Base-by-base conservation (phyloP, 2,888 invertebrate genomes). In the Scaptomyza tumidula region DNA sequence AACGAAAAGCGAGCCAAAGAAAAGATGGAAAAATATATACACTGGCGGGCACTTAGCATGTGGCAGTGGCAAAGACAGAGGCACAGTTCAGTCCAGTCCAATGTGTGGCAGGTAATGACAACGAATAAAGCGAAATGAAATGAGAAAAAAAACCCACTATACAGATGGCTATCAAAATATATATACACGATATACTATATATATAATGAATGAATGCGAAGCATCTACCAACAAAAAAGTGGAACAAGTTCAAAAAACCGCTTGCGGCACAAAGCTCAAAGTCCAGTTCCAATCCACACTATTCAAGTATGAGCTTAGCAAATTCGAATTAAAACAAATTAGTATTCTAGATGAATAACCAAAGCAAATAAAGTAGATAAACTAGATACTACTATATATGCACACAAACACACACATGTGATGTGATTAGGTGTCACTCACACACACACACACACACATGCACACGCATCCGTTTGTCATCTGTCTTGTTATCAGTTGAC, bases 401-500 rank as follows among this genome's bases (percentile, higher is more conserved):
- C n/a, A 37, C n/a, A n/a, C n/a, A 16, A 14, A 39, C 39, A 39
- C n/a, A 16, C 39, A 39, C 39, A 39, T 39, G 14, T 39, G n/a
- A 14, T 14, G 37, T 39, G 39, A 7, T 24, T 35, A 43, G 59
- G 71, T 59, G 65, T 70, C 68, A 72, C 35, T 41, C 68, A 48
- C 39, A 44, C 29, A 50, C 14, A 44, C 29, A 46, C 68, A 52
- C 37, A 44, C 29, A 44, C 5, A 24, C 6, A 43, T 3, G 33
- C 41, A 55, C 37, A 62, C 57, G 57, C 73, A 75, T 74, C 75
- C 74, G 74, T 55, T 75, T 66, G 66, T 62, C 75, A 60, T 67
- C 75, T 75, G 35, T 62, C 75, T 75, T 75, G 77, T 75, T 75
- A 75, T 75, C 75, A 76, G 59, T 53, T 59, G 44, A 14, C 16